Percentiles rank a stretch among this genome's conserved stretches.
Conservation (phyloP, 2,888 invertebrate species). For the Cartodere bifasciata region DNA sequence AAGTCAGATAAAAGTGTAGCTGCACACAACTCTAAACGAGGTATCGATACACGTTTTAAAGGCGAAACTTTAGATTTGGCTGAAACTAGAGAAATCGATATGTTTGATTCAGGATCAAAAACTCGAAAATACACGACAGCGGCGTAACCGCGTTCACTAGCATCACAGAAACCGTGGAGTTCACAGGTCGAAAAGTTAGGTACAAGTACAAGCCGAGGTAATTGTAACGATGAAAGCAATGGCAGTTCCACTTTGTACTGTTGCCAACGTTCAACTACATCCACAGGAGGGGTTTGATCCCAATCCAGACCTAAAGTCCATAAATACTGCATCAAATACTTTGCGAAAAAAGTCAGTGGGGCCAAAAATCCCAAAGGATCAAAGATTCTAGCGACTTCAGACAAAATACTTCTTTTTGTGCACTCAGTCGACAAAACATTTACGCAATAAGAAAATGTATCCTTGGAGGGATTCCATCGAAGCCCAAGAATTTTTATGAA, state of each 20-base stretch:
- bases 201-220: conserved; percentile 7
- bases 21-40: conserved; percentile 14
- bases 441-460: conserved; percentile 8
- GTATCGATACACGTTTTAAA: conserved; percentile 12
- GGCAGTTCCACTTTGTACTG: conserved; percentile 6
- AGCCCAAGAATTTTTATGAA: conserved; percentile 13
- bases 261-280: conserved; percentile 8
- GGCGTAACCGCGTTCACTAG: conserved; percentile 10
- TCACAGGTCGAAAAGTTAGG: background rate
- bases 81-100: conserved; percentile 7
- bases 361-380: conserved; percentile 19
- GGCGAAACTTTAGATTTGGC: conserved; percentile 13
- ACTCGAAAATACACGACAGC: conserved; percentile 13
- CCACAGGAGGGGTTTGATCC: conserved; percentile 11
- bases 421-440: conserved; percentile 4
- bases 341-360: conserved; percentile 16
- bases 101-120: background rate
- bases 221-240: conserved; percentile 3
- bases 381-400: conserved; percentile 15
- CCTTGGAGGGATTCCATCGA: conserved; percentile 10
- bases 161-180: conserved; percentile 13
- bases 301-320: conserved; percentile 13
- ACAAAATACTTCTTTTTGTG: conserved; percentile 19
- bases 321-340: conserved; percentile 17
- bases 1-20: conserved; percentile 11